Conservation (phyloP, 2,888 invertebrate genomes). For the Candidula unifasciata region DNA sequence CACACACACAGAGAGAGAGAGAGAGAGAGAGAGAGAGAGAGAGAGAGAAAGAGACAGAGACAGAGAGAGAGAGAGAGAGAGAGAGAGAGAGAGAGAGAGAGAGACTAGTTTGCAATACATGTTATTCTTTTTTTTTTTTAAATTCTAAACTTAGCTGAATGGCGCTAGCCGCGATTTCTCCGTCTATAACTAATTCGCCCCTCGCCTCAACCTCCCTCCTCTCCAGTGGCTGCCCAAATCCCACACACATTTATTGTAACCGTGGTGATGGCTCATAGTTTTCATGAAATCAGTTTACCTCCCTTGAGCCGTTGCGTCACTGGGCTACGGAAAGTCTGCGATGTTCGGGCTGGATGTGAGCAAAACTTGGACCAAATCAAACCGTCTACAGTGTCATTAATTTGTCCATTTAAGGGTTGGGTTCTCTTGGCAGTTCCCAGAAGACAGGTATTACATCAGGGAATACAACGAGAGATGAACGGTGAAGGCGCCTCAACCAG, state of each 20-base stretch:
- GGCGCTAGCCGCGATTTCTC: neutral
- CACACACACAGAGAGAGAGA: too few relatives aligned
- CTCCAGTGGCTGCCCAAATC: neutral
- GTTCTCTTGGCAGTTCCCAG: neutral
- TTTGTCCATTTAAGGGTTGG: neutral
- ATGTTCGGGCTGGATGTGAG: neutral
- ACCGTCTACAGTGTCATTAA: neutral
- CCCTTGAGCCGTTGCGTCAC: constrained; percentile 3
- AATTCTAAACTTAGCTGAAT: neutral
- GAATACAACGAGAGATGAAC: neutral
- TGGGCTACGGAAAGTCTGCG: neutral
- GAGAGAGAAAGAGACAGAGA: neutral
- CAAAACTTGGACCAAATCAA: neutral
- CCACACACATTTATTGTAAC: constrained; percentile 5
- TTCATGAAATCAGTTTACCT: constrained; percentile 11
- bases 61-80: constrained; percentile 31
- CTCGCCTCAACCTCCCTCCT: neutral
- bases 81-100: constrained; percentile 34
- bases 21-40: too few relatives aligned
- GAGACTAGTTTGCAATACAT: too few relatives aligned
- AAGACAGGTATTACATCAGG: neutral
- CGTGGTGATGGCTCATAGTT: neutral
- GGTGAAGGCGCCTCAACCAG: too few relatives aligned
- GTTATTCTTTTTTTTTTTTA: too few relatives aligned
- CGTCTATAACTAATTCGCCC: neutral